Base-by-base conservation (phyloP, 2,888 invertebrate species). In the Eristalis tenax region DNA sequence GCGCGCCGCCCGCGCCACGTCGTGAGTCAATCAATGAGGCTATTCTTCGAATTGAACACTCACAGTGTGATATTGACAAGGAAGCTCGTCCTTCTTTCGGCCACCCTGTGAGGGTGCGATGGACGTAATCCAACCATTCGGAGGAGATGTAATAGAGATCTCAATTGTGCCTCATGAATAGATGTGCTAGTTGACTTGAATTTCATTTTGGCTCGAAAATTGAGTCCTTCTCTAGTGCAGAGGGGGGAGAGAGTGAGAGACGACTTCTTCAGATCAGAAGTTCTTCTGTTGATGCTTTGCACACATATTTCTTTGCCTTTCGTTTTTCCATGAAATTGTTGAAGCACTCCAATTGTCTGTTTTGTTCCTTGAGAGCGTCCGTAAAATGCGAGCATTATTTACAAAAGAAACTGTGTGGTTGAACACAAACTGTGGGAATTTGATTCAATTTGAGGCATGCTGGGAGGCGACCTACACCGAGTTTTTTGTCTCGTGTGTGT, bases 41-140 rank as follows among this genome's bases (percentile, higher is more conserved):
- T 83, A 83, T 87, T 83, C 79, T 83, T 83, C 73, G 73, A 68
- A 73, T 26, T 82, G 73, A 82, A 82, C 82, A 82, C 74, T 69
- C 77, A 2, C 50, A 18, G 61, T 61, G 35, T 43, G 86, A 79
- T 68, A 70, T 75, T 80, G 77, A 73, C 83, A 87, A 76, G 50
- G 64, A 50, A 73, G 66, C 82, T 66, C 43, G 63, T 65, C 59
- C 43, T 74, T 66, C 13, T 38, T 40, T 50, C 69, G 43, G 22
- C 5, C 5, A 38, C 13, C 4, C 13, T 6, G 32, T 11, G 35
- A 13, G 63, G n/a, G 28, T 5, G 13, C 26, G 26, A 18, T 13
- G 18, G 23, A 6, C 43, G 38, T 78, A 18, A 15, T 40, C 3
- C 68, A 28, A 22, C 1, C 32, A n/a, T 11, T 56, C 43, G 18